Percentiles rank a stretch among this genome's conserved stretches.
Evolutionary conservation across 2,888 invertebrate genomes (phyloP).

Genomic region (Phoronis australis): DNA sequence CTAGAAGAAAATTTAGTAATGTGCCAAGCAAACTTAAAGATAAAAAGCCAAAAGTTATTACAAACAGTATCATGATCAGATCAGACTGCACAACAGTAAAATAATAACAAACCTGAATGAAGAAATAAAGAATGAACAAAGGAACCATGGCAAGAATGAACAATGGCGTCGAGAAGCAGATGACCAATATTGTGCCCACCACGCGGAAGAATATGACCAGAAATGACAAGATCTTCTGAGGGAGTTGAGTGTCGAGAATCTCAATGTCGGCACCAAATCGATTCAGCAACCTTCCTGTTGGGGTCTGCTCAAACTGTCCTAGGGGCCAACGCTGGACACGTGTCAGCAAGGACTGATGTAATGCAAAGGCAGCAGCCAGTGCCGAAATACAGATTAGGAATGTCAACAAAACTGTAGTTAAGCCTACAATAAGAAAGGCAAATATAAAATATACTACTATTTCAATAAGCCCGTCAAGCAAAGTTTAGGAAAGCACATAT

Average conservation of each 20-base stretch:
- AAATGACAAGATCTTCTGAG: constrained; percentile 40
- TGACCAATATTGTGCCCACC: constrained; percentile 22
- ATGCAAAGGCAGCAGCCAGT: too few relatives aligned
- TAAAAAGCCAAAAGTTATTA: too few relatives aligned
- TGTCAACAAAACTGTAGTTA: too few relatives aligned
- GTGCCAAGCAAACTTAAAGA: too few relatives aligned
- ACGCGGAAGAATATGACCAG: constrained; percentile 28
- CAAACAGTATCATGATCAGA: too few relatives aligned
- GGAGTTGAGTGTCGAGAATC: constrained; percentile 38
- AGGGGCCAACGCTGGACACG: constrained; percentile 40
- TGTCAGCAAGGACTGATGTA: constrained; percentile 41
- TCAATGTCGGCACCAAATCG: constrained; percentile 38
- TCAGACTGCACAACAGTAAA: too few relatives aligned
- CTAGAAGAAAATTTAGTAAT: too few relatives aligned
- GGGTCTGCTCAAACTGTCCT: constrained; percentile 43
- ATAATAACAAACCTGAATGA: constrained; percentile 46
- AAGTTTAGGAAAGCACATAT: too few relatives aligned
- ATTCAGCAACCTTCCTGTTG: constrained; percentile 53
- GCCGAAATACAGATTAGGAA: too few relatives aligned
- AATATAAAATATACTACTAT: too few relatives aligned
- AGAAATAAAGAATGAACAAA: constrained; percentile 27
- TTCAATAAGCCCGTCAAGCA: too few relatives aligned
- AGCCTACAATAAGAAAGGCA: too few relatives aligned
- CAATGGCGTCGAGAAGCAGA: constrained; percentile 27
- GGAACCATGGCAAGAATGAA: constrained; percentile 25